A percentile compares a stretch with the other conserved stretches of the same genome.
phyloP scores from a whole-genome alignment of 2,113 vertebrate genomes.

The Phodopus roborovskii region DNA sequence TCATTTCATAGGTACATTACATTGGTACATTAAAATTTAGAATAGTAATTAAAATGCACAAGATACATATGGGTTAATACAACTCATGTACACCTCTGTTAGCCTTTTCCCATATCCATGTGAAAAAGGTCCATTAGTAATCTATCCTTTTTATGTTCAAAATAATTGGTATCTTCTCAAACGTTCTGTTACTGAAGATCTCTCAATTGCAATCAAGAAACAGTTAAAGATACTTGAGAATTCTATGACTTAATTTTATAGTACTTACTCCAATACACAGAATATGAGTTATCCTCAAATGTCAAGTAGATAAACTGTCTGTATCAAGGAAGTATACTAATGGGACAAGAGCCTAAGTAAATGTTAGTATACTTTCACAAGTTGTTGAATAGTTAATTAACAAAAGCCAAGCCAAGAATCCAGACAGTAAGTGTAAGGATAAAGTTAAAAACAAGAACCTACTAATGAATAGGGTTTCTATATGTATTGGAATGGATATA shows the following conservation, averaged over 20 bases:
- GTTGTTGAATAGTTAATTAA: background rate
- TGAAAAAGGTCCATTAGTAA: background rate
- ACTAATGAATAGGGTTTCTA: background rate
- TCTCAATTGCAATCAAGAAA: background rate
- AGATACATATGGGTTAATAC: background rate
- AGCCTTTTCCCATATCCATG: background rate
- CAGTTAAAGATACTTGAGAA: background rate
- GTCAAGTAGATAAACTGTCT: background rate
- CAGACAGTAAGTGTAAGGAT: background rate
- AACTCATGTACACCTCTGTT: background rate
- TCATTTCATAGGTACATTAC: background rate
- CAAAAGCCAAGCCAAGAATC: background rate
- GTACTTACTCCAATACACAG: background rate
- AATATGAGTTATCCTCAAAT: background rate
- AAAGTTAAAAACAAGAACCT: background rate
- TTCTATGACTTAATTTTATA: background rate
- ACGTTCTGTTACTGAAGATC: background rate
- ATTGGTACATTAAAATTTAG: background rate
- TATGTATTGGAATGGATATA: background rate
- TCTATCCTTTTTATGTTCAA: background rate
- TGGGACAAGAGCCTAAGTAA: background rate
- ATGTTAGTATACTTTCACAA: background rate
- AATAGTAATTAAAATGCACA: background rate
- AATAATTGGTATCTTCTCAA: background rate
- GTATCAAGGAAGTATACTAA: background rate